phyloP scores from a whole-genome alignment of 1,140 invertebrate genomes.

The Magallana ariakensis region DNA sequence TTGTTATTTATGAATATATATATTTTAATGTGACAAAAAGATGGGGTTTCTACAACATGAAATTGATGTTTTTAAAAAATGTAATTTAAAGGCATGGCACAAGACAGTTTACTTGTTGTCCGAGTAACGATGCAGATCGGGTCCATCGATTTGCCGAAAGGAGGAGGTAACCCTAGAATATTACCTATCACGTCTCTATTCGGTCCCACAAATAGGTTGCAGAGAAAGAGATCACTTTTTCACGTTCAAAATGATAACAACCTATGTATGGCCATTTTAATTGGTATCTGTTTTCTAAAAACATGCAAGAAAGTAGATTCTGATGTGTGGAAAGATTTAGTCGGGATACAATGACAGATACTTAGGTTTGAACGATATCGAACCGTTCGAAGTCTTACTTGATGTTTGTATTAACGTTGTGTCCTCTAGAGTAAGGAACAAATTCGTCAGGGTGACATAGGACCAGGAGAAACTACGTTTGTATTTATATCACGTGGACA shows the following conservation, averaged over 20 bases:
- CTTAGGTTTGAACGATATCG: constrained; percentile 49
- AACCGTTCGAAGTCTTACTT: constrained; percentile 44
- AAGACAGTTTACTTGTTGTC: constrained; percentile 35
- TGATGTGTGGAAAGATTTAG: constrained; percentile 35
- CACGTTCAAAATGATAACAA: constrained; percentile 39
- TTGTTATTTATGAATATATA: constrained; percentile 3
- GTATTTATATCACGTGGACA: constrained; percentile 47
- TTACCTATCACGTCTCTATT: constrained; percentile 42
- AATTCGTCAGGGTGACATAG: constrained; percentile 46
- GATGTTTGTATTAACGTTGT: constrained; percentile 45
- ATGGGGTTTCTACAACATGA: neutral
- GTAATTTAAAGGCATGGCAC: constrained; percentile 24
- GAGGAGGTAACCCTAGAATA: neutral
- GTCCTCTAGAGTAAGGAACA: constrained; percentile 47
- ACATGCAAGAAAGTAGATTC: constrained; percentile 41
- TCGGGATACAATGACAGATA: constrained; percentile 25
- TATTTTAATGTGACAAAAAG: constrained; percentile 2
- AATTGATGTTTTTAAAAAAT: neutral
- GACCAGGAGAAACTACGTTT: neutral
- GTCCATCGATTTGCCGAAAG: constrained; percentile 39
- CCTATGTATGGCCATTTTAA: constrained; percentile 41
- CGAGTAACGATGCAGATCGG: constrained; percentile 39
- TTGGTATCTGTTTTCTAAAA: constrained; percentile 47
- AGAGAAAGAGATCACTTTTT: constrained; percentile 49
- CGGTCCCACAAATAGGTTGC: constrained; percentile 38